These are phyloP conservation scores for Erebia aethiops DNA, from an alignment of 2,888 invertebrate species.

Conservation along the genomic window DNA sequence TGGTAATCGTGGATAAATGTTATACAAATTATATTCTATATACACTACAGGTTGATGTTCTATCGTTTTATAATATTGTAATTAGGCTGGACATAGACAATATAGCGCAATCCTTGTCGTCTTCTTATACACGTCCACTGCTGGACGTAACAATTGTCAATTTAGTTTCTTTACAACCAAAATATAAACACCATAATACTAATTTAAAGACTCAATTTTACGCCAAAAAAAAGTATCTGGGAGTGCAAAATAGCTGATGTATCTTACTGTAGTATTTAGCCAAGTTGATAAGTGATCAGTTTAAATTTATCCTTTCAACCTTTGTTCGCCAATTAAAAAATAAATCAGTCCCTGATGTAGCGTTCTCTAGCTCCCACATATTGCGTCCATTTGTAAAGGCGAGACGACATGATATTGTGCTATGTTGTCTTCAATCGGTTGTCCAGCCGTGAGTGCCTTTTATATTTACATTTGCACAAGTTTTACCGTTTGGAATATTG, in stretches of 20 bases:
- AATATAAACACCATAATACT: no score
- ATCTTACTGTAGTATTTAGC: no score
- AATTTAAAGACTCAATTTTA: no score
- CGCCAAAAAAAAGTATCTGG: no score
- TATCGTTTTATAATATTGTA: slow-evolving; percentile 32
- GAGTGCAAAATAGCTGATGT: no score
- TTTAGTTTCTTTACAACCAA: no score
- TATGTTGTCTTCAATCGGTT: background rate
- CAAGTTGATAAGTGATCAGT: no score
- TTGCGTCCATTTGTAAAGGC: background rate
- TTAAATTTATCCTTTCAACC: no score
- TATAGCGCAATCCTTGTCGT: background rate
- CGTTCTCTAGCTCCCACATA: background rate
- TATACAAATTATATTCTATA: slow-evolving; percentile 26
- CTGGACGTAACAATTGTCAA: no score
- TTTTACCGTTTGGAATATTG: slow-evolving; percentile 27
- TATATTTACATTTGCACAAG: slow-evolving; percentile 36
- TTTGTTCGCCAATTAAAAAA: no score
- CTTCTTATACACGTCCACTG: no score
- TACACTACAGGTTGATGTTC: slow-evolving; percentile 22
- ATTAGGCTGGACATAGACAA: slow-evolving; percentile 2
- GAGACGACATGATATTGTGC: slow-evolving; percentile 6
- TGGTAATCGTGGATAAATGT: slow-evolving; percentile 1
- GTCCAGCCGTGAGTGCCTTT: slow-evolving; percentile 37
- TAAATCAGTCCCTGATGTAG: no score